These are phyloP conservation scores for Platycheirus rosarum DNA, from an alignment of 2,888 invertebrate genomes.

Conservation along the genomic window DNA sequence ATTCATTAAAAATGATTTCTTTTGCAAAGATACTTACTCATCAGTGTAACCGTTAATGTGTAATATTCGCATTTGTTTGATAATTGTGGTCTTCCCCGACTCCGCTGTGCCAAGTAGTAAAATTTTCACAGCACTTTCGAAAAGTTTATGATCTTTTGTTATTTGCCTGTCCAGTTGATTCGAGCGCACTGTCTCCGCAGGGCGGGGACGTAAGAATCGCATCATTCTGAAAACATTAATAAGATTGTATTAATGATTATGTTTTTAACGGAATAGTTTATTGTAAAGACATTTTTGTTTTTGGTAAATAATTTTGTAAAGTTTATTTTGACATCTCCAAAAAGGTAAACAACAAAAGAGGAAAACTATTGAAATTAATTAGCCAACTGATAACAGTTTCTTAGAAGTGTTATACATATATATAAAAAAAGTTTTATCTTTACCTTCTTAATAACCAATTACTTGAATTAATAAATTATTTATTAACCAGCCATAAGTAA, in stretches of 20 bases:
- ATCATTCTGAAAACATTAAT: slow-evolving; percentile 79
- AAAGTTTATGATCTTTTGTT: slow-evolving; percentile 84
- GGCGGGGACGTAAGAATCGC: slow-evolving; percentile 79
- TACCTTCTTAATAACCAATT: no score
- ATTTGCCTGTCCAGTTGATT: slow-evolving; percentile 84
- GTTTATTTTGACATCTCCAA: no score
- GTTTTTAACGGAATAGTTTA: no score
- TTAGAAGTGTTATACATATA: no score
- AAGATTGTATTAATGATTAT: not conserved
- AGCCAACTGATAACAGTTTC: no score
- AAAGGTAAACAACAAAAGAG: no score
- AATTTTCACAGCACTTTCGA: slow-evolving; percentile 84
- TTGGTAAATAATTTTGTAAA: no score
- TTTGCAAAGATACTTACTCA: slow-evolving; percentile 84
- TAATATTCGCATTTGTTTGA: slow-evolving; percentile 93
- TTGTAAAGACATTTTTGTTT: no score
- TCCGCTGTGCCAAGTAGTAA: slow-evolving; percentile 89
- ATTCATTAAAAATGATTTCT: slow-evolving; percentile 8
- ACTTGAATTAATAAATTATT: no score
- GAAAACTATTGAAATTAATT: no score
- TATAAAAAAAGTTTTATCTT: no score
- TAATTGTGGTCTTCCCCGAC: slow-evolving; percentile 92
- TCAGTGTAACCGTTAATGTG: slow-evolving; percentile 90
- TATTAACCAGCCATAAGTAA: no score
- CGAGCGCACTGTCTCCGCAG: slow-evolving; percentile 82